phyloP scores from a whole-genome alignment of 2,113 vertebrate species.

The Athene noctua region DNA sequence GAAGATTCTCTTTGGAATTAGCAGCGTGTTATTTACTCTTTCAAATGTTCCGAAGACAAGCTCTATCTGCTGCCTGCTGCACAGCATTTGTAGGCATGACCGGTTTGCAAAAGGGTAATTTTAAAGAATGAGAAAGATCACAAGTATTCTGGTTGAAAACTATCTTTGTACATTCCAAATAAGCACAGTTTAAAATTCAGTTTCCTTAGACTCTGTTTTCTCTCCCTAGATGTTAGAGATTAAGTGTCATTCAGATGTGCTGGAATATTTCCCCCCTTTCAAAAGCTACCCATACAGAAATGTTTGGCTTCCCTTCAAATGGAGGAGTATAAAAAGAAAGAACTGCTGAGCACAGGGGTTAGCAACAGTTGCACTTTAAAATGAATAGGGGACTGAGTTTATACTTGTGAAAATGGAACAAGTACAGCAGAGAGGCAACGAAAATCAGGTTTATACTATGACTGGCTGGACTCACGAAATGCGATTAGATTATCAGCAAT shows the following conservation, averaged over 20 bases:
- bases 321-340: not conserved
- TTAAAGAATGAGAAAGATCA: not conserved
- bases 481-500: not conserved
- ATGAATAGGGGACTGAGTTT: not conserved
- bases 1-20: not conserved
- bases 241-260: not conserved
- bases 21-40: not conserved
- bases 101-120: not conserved
- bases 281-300: not conserved
- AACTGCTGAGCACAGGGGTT: not conserved
- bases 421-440: not conserved
- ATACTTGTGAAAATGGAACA: not conserved
- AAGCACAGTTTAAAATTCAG: not conserved
- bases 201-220: not conserved
- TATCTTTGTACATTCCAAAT: not conserved
- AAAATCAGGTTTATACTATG: not conserved
- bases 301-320: not conserved
- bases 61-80: not conserved
- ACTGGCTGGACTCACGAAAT: not conserved
- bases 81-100: not conserved
- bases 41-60: not conserved
- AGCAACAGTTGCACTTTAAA: not conserved
- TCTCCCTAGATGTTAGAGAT: not conserved
- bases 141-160: not conserved
- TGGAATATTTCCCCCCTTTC: not conserved